These are phyloP conservation scores for Unio pictorum DNA, from an alignment of 2,888 invertebrate species.

Conservation along the genomic window DNA sequence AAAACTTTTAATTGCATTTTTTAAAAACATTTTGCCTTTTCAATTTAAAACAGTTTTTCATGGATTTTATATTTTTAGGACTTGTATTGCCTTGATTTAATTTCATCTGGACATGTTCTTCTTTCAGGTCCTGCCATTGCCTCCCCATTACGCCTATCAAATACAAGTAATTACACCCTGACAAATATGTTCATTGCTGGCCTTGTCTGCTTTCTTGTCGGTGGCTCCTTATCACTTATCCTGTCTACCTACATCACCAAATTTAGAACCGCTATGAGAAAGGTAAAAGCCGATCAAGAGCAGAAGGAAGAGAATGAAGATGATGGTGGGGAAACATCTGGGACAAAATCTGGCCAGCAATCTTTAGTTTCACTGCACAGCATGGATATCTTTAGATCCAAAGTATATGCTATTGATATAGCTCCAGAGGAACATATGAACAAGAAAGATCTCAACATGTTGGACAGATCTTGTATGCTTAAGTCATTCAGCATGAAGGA, in stretches of 20 bases:
- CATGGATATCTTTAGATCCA: constrained; percentile 20
- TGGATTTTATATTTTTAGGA: too few relatives aligned
- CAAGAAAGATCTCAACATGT: constrained; percentile 20
- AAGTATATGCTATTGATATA: constrained; percentile 26
- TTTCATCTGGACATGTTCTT: not conserved
- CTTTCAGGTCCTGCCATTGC: not conserved
- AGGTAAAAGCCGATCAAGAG: constrained; percentile 17
- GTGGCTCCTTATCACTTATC: constrained; percentile 42
- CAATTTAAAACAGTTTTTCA: too few relatives aligned
- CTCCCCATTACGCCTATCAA: too few relatives aligned
- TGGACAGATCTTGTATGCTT: constrained; percentile 25
- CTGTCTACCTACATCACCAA: constrained; percentile 44
- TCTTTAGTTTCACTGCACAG: constrained; percentile 27
- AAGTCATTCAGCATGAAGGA: constrained; percentile 33
- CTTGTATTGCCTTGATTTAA: too few relatives aligned
- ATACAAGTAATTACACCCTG: constrained; percentile 8
- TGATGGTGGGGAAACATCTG: constrained; percentile 11
- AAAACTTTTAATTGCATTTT: too few relatives aligned
- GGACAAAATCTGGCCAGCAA: constrained; percentile 3
- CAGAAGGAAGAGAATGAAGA: constrained; percentile 9
- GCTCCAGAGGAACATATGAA: constrained; percentile 20
- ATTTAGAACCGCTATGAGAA: constrained; percentile 30
- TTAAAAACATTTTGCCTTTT: too few relatives aligned
- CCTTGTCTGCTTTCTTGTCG: constrained; percentile 44
- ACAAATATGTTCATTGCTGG: constrained; percentile 47